Evolutionary conservation across 2,113 vertebrate genomes (phyloP).

Genomic region (Pomatostomus ruficeps): DNA sequence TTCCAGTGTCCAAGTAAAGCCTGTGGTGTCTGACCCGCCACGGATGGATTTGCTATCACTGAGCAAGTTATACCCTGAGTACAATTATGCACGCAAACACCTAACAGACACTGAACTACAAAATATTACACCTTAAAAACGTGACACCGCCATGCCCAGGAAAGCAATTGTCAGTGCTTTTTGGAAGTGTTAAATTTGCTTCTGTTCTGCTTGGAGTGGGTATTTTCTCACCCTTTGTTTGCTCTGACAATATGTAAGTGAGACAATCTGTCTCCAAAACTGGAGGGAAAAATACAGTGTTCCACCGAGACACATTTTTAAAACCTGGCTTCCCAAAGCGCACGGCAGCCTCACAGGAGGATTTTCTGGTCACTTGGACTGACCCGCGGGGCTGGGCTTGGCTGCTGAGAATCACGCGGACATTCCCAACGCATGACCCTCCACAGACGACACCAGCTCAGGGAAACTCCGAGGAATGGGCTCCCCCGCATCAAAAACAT

Average conservation of each 20-base stretch:
- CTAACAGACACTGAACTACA: neutral
- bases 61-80: neutral
- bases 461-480: neutral
- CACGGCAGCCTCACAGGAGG: neutral
- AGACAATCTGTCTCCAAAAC: neutral
- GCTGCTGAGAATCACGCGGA: neutral
- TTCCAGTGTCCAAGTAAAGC: neutral
- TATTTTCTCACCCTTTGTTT: neutral
- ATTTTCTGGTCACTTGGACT: neutral
- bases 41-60: neutral
- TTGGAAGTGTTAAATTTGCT: neutral
- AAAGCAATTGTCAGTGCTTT: neutral
- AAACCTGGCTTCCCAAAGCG: neutral
- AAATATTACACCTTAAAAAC: neutral
- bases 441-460: neutral
- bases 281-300: neutral
- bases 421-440: neutral
- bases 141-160: accelerated
- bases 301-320: neutral
- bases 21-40: neutral
- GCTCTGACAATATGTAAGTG: neutral
- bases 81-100: accelerated
- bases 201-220: neutral
- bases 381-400: neutral
- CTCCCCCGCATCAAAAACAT: neutral